Evolutionary conservation across 2,888 invertebrate genomes (phyloP), one percentile per base, ranked within the genome.

Genomic region (Selenia dentaria): DNA sequence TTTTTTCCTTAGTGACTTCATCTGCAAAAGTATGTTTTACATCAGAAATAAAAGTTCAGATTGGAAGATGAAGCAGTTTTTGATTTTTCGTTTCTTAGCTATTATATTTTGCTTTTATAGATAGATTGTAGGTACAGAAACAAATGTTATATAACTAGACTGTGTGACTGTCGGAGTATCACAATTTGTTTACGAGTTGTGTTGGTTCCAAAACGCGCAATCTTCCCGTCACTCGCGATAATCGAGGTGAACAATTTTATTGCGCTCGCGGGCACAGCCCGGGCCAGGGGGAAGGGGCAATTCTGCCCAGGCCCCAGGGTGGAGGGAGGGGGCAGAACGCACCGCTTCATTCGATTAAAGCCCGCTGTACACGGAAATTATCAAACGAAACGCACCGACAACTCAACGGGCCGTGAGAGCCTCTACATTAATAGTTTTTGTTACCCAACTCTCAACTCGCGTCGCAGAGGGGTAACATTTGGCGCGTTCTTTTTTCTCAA

Each of bases 371-470:
- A 83, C 83, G 80, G 80, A 83, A 83, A 86, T 88, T 87, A 89
- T 88, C 85, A 87, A 87, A 87, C 88, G 86, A 79, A 84, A 85
- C 83, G 79, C 83, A 85, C 83, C 77, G 78, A 81, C 82, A 78
- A 82, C 71, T 79, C 87, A 87, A 64, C 85, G 82, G 79, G 65
- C 83, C 80, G 87, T 76, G 78, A 82, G 78, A 77, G 79, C 70
- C 75, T 79, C 79, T 82, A 80, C 82, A 81, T 83, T 83, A 82
- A 85, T 85, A 87, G 87, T 87, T 88, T 87, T 88, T 86, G 85
- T 86, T 78, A 64, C 66, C 73, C 70, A 77, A 79, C 79, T 79
- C 79, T 56, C 67, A 64, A 67, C 74, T 79, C 79, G 76, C 74
- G 74, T 80, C 70, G 67, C 74, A 74, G 73, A 75, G 77, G 79